Conservation (phyloP, 2,797 vertebrate genomes). For the Hapalemur alaotrensis region DNA sequence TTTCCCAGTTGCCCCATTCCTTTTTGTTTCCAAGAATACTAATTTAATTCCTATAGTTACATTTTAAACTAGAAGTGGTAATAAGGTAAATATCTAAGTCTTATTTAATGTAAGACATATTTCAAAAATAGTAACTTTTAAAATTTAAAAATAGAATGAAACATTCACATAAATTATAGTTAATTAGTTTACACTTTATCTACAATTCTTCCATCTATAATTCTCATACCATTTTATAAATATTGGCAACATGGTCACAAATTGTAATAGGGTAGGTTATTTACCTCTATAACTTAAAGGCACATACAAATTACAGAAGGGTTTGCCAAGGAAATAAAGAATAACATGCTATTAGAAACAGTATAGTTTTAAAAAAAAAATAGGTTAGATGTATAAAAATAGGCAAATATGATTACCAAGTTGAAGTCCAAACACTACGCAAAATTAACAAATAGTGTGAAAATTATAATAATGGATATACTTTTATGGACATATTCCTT, state of each 20-base stretch:
- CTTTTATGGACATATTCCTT: neutral
- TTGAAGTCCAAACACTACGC: neutral
- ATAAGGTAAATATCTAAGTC: neutral
- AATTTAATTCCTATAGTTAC: neutral
- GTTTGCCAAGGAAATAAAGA: neutral
- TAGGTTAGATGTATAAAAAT: neutral
- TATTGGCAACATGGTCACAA: neutral
- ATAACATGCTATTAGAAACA: neutral
- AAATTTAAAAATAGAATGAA: constrained; percentile 25
- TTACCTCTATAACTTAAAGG: neutral
- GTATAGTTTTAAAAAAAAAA: neutral
- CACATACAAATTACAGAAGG: neutral
- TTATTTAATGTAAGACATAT: neutral
- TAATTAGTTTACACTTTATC: neutral
- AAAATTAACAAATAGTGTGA: constrained; percentile 16
- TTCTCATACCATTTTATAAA: neutral
- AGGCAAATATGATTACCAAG: neutral
- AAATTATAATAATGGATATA: neutral
- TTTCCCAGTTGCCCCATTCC: neutral
- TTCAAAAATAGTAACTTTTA: constrained; percentile 14
- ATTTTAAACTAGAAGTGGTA: constrained; percentile 18
- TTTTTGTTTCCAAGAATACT: neutral
- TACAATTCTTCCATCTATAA: neutral
- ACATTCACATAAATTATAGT: neutral
- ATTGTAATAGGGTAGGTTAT: neutral